These are phyloP conservation scores for Odontomachus brunneus DNA, from an alignment of 1,140 invertebrate genomes.

Conservation along the genomic window DNA sequence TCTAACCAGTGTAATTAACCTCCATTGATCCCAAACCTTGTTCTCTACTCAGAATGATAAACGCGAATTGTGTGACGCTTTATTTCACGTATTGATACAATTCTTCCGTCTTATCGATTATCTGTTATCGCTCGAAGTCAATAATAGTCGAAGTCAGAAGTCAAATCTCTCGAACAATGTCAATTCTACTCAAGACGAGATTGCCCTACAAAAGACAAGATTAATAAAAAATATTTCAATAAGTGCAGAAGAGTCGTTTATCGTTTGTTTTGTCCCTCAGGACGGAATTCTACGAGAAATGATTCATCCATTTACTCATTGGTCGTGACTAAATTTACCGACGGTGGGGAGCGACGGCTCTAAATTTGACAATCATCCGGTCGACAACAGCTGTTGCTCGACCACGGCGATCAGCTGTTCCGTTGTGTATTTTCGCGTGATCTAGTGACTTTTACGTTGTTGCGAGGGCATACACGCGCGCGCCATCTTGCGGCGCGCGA, in stretches of 20 bases:
- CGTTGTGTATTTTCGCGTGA: neutral
- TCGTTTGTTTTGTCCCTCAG: neutral
- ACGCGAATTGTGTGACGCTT: neutral
- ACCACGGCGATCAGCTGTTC: slow-evolving; percentile 48
- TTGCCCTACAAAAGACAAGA: no score
- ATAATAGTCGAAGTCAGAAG: neutral
- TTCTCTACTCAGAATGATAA: slow-evolving; percentile 20
- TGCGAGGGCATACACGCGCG: neutral
- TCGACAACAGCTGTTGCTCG: slow-evolving; percentile 48
- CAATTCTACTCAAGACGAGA: no score
- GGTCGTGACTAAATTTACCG: slow-evolving; percentile 10
- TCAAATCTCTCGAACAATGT: neutral
- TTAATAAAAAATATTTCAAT: neutral
- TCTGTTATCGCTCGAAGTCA: neutral
- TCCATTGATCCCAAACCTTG: slow-evolving; percentile 39
- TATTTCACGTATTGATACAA: neutral
- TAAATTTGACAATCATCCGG: slow-evolving; percentile 52
- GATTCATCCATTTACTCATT: slow-evolving; percentile 23
- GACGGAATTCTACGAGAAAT: neutral
- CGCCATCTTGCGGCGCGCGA: neutral
- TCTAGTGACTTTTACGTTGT: neutral
- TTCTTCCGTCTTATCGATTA: slow-evolving; percentile 18
- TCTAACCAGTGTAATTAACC: neutral
- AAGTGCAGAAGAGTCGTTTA: neutral
- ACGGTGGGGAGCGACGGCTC: neutral